These are phyloP conservation scores for Caenorhabditis latens DNA, from an alignment of 1,140 invertebrate species.

Conservation along the genomic window DNA sequence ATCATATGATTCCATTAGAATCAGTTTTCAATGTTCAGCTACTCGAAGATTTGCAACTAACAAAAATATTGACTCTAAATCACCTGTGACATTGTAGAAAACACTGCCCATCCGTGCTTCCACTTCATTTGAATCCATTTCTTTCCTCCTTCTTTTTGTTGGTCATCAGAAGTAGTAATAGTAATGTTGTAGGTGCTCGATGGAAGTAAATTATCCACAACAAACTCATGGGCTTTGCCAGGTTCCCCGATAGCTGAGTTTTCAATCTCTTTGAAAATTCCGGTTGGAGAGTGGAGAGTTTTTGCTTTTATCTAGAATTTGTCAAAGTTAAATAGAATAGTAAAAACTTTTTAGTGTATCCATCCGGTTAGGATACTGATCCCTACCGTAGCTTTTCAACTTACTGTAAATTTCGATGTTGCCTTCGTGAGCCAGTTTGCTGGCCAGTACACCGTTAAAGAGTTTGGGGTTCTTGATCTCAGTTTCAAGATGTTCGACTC, in stretches of 20 bases:
- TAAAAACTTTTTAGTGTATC: too few relatives aligned
- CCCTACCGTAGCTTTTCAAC: too few relatives aligned
- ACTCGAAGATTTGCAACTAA: too few relatives aligned
- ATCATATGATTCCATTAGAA: too few relatives aligned
- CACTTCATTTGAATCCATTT: conserved; percentile 48
- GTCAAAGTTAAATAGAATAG: not conserved
- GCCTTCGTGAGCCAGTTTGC: conserved; percentile 50
- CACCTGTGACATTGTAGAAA: conserved; percentile 15
- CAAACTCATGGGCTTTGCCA: conserved; percentile 57
- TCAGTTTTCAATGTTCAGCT: too few relatives aligned
- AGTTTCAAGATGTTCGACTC: conserved; percentile 45
- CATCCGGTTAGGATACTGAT: not conserved
- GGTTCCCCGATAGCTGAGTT: conserved; percentile 41
- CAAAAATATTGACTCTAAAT: too few relatives aligned
- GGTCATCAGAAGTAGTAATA: conserved; percentile 56
- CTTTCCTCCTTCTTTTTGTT: conserved; percentile 23
- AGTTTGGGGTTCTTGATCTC: conserved; percentile 49
- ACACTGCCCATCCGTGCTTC: conserved; percentile 42
- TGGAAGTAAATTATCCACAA: conserved; percentile 52
- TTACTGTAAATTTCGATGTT: conserved; percentile 57
- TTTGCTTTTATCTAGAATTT: conserved; percentile 59
- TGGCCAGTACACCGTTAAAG: conserved; percentile 31
- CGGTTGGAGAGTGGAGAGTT: conserved; percentile 46
- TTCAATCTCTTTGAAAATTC: conserved; percentile 57
- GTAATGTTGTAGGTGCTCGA: conserved; percentile 58